A percentile compares a stretch with the other conserved stretches of the same genome.
Conservation (phyloP, 2,888 invertebrate species). For the Phyllotreta cruciferae region DNA sequence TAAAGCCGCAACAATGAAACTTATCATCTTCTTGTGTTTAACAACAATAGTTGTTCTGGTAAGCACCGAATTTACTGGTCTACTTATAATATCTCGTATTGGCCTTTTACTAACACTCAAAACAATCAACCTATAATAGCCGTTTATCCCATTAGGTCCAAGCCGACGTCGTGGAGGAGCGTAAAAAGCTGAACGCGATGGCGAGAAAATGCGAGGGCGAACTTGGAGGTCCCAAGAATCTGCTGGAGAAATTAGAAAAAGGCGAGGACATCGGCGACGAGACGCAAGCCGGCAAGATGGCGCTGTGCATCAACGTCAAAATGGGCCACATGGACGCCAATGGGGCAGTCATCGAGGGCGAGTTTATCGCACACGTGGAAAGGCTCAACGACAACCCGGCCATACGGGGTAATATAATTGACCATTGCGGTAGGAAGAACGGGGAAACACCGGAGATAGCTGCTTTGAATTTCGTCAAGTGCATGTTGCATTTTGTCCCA, state of each 20-base stretch:
- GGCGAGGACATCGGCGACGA: slow-evolving; percentile 3
- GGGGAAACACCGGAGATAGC: not conserved
- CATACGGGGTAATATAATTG: not conserved
- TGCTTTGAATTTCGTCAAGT: slow-evolving; percentile 7
- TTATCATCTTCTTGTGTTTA: no score
- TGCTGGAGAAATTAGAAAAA: not conserved
- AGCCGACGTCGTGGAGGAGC: no score
- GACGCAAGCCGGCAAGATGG: slow-evolving; percentile 2
- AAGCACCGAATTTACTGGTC: no score
- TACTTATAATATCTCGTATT: no score
- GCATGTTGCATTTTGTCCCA: not conserved
- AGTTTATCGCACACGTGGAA: not conserved
- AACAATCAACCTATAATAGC: no score
- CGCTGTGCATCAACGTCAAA: slow-evolving; percentile 6
- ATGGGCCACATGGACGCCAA: slow-evolving; percentile 3
- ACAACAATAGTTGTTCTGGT: no score
- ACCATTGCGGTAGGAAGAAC: not conserved
- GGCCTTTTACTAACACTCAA: no score
- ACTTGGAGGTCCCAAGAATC: slow-evolving; percentile 1
- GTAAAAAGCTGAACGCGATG: not conserved
- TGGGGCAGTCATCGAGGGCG: not conserved
- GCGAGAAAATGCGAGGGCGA: slow-evolving; percentile 1
- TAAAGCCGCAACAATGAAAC: no score
- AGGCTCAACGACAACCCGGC: not conserved
- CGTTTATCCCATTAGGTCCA: no score